phyloP scores from a whole-genome alignment of 2,797 vertebrate genomes.

The Miopithecus talapoin region DNA sequence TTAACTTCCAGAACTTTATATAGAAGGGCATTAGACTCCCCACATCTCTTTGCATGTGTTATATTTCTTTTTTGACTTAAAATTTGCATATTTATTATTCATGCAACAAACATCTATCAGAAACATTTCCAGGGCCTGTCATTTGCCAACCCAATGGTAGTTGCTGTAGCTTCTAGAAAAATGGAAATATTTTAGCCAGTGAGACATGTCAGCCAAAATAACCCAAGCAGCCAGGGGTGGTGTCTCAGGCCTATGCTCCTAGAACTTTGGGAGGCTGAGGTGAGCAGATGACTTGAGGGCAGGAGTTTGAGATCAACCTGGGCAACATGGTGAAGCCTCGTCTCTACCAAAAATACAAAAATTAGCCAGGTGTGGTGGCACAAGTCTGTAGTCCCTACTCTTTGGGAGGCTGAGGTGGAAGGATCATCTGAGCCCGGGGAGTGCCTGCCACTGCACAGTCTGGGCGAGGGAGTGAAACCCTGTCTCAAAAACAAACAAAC shows the following conservation, averaged over 20 bases:
- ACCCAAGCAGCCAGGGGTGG: background rate
- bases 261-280: background rate
- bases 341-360: background rate
- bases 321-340: background rate
- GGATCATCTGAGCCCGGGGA: background rate
- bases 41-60: background rate
- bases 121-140: conserved; percentile 23
- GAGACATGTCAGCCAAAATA: background rate
- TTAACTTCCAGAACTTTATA: conserved; percentile 16
- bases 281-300: background rate
- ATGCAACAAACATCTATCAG: conserved; percentile 33
- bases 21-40: background rate
- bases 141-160: conserved; percentile 31
- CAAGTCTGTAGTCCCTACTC: background rate
- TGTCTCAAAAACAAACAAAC: background rate
- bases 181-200: background rate
- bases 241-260: background rate
- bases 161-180: background rate
- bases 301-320: background rate
- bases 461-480: background rate
- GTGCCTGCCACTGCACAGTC: background rate
- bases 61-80: conserved; percentile 57
- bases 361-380: background rate
- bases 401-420: background rate
- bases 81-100: conserved; percentile 55